Evolutionary conservation across 2,888 invertebrate species (phyloP).

Genomic region (Drosophila tanythrix): DNA sequence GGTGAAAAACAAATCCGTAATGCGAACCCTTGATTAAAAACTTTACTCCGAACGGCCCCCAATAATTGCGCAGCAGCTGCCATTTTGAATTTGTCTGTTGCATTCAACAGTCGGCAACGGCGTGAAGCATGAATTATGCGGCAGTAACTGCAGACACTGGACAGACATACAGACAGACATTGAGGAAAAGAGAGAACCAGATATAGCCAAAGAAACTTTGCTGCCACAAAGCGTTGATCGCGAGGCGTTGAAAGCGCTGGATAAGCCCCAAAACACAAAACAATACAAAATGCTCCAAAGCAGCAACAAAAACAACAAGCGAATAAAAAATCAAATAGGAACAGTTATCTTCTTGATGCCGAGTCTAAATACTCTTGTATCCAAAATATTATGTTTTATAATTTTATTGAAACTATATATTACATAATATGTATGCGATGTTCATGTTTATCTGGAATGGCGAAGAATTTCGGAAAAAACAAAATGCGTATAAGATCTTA

Average conservation of each 20-base stretch:
- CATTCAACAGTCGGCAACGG: constrained; percentile 44
- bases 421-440: background rate
- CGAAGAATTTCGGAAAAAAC: background rate
- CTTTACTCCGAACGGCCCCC: constrained; percentile 12
- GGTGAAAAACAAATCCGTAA: constrained; percentile 50
- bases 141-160: constrained; percentile 18
- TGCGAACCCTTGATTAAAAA: constrained; percentile 68
- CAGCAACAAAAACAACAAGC: constrained; percentile 20
- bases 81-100: constrained; percentile 66
- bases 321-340: constrained; percentile 18
- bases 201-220: constrained; percentile 8
- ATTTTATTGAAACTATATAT: background rate
- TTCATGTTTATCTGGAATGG: background rate
- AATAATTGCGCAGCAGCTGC: constrained; percentile 61
- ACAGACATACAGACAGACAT: background rate
- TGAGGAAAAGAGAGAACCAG: background rate
- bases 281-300: constrained; percentile 72
- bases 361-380: background rate
- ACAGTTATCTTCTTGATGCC: background rate
- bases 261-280: constrained; percentile 76
- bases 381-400: background rate
- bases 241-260: constrained; percentile 76
- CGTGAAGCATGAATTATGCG: constrained; percentile 79
- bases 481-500: background rate
- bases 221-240: constrained; percentile 59